Conservation (phyloP, 2,113 vertebrate genomes). For the Oncorhynchus tshawytscha region DNA sequence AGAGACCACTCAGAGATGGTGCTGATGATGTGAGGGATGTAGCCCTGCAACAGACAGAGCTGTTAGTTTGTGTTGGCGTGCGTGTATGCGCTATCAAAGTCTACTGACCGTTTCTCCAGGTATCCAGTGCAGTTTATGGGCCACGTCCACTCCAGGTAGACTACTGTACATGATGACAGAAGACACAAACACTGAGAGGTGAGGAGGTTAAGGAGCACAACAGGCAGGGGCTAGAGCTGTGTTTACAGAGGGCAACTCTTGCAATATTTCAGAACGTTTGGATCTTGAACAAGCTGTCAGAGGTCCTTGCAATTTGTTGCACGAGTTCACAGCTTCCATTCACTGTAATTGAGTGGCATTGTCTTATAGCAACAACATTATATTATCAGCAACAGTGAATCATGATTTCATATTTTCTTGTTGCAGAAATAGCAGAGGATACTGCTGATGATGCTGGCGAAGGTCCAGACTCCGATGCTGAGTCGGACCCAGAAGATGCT, state of each 20-base stretch:
- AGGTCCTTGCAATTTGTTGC: background rate
- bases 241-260: too few species aligned
- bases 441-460: conserved; percentile 82
- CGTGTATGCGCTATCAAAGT: background rate
- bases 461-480: conserved; percentile 74
- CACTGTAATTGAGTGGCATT: too few species aligned
- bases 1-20: conserved; percentile 88
- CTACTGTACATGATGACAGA: conserved; percentile 82
- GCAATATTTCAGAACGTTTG: too few species aligned
- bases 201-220: conserved; percentile 68
- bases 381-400: too few species aligned
- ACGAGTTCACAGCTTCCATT: background rate
- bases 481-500: conserved; percentile 79
- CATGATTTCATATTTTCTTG: background rate
- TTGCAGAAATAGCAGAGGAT: conserved; percentile 74
- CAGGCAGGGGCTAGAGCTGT: too few species aligned
- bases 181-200: conserved; percentile 82
- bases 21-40: conserved; percentile 81
- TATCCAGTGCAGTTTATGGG: conserved; percentile 85
- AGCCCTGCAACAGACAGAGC: conserved; percentile 73
- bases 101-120: conserved; percentile 74
- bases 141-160: conserved; percentile 71
- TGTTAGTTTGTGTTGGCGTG: background rate
- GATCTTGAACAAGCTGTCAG: background rate
- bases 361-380: too few species aligned